Conservation (phyloP, 64 coral and sea anemone species). For the Pachyseris speciosa region DNA sequence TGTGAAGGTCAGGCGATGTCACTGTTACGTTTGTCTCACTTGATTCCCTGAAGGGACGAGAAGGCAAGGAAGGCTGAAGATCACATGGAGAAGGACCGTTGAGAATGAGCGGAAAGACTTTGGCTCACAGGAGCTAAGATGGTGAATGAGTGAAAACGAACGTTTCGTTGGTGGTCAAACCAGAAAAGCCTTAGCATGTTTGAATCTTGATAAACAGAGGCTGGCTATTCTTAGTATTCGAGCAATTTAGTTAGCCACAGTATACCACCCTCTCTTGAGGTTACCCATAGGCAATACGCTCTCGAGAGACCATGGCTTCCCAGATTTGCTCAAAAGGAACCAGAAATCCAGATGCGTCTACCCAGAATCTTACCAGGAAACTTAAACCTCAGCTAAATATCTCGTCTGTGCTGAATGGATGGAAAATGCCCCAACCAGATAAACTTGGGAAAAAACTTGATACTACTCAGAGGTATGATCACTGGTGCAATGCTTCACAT, state of each 20-base stretch:
- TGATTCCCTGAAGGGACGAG: no score
- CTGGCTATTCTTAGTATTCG: neutral
- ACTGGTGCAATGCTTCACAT: conserved; percentile 56
- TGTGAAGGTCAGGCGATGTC: no score
- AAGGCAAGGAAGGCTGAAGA: no score
- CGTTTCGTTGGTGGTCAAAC: no score
- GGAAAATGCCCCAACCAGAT: conserved; percentile 36
- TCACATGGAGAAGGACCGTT: no score
- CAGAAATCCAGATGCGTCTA: conserved; percentile 31
- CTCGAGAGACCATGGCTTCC: conserved; percentile 6
- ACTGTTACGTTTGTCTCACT: no score
- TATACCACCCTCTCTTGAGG: conserved; percentile 12
- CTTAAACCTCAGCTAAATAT: no score
- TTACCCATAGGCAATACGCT: conserved; percentile 18
- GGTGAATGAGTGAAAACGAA: no score
- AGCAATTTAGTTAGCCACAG: neutral
- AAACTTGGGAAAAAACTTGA: conserved; percentile 12
- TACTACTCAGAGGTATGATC: conserved; percentile 10
- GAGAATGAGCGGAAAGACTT: no score
- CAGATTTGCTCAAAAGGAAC: neutral
- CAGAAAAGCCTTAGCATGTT: conserved; percentile 15
- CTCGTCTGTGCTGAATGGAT: conserved; percentile 45
- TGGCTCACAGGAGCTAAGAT: no score
- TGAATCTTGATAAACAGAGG: conserved; percentile 57
- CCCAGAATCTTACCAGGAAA: conserved; percentile 31